phyloP scores from a whole-genome alignment of 2,888 invertebrate genomes.

The Trichogramma dendrolimi region DNA sequence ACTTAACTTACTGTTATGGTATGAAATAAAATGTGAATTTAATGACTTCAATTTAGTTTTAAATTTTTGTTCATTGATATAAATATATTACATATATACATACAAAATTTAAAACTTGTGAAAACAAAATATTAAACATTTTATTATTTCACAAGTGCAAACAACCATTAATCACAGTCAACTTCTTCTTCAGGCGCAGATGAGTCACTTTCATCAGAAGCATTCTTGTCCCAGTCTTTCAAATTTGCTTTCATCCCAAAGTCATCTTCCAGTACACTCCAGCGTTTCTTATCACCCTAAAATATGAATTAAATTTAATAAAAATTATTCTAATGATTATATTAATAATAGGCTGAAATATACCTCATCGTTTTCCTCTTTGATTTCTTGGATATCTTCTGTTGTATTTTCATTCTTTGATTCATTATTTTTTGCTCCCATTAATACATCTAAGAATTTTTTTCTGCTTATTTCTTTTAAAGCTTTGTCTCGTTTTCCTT shows the following conservation, averaged over 20 bases:
- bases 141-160: not conserved
- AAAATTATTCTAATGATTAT: slow-evolving; percentile 12
- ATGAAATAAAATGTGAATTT: slow-evolving; percentile 20
- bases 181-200: slow-evolving; percentile 38
- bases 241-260: slow-evolving; percentile 85
- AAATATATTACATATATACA: not conserved
- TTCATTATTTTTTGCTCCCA: slow-evolving; percentile 58
- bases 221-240: slow-evolving; percentile 87
- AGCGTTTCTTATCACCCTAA: slow-evolving; percentile 38
- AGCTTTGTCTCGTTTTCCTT: slow-evolving; percentile 72
- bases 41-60: slow-evolving; percentile 9
- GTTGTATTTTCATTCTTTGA: slow-evolving; percentile 55
- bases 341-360: slow-evolving; percentile 7
- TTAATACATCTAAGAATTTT: slow-evolving; percentile 72
- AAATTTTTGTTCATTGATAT: not conserved
- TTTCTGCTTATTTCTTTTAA: slow-evolving; percentile 73
- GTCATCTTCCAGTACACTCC: slow-evolving; percentile 68
- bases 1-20: slow-evolving; percentile 23
- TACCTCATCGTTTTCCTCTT: slow-evolving; percentile 41
- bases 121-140: not conserved
- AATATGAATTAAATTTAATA: not conserved
- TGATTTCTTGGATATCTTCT: slow-evolving; percentile 51
- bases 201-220: slow-evolving; percentile 51
- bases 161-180: slow-evolving; percentile 36
- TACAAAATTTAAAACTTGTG: no score